phyloP scores from a whole-genome alignment of 2,888 invertebrate species.

The Melieria crassipennis region DNA sequence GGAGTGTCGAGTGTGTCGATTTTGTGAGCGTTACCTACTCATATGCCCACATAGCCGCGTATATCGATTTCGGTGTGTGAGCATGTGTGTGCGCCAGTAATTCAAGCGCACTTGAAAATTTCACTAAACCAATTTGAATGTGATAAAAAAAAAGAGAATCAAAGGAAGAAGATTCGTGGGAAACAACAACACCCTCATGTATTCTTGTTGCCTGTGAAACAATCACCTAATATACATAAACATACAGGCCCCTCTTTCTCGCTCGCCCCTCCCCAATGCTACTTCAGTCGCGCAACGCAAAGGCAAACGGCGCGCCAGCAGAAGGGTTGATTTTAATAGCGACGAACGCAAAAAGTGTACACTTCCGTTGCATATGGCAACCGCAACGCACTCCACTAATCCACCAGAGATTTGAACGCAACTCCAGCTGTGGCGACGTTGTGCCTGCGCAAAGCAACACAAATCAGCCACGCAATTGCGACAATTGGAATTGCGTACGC shows the following conservation, averaged over 20 bases:
- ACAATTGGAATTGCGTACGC: conserved; percentile 9
- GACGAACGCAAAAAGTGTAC: conserved; percentile 9
- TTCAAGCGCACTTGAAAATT: conserved; percentile 58
- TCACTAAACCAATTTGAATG: conserved; percentile 34
- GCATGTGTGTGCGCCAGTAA: conserved; percentile 40
- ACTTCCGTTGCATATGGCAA: conserved; percentile 24
- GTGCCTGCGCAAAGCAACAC: conserved; percentile 23
- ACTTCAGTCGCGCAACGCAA: background rate
- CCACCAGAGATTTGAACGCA: too few relatives aligned
- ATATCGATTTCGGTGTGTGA: background rate
- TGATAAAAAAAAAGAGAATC: conserved; percentile 1
- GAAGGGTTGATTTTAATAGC: background rate
- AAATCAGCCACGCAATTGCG: conserved; percentile 13
- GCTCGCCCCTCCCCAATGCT: too few relatives aligned
- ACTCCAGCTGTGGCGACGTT: background rate
- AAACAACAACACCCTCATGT: conserved; percentile 39
- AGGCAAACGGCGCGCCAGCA: background rate
- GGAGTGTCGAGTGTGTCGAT: too few relatives aligned
- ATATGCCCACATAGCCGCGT: background rate
- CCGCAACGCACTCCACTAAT: background rate
- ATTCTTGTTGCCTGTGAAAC: too few relatives aligned
- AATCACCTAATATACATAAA: too few relatives aligned
- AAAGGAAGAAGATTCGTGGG: conserved; percentile 40
- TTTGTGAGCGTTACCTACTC: too few relatives aligned
- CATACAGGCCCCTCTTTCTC: background rate